These are phyloP conservation scores for Cremastobaeus sp. DNA, from an alignment of 2,888 invertebrate genomes.

Conservation along the genomic window DNA sequence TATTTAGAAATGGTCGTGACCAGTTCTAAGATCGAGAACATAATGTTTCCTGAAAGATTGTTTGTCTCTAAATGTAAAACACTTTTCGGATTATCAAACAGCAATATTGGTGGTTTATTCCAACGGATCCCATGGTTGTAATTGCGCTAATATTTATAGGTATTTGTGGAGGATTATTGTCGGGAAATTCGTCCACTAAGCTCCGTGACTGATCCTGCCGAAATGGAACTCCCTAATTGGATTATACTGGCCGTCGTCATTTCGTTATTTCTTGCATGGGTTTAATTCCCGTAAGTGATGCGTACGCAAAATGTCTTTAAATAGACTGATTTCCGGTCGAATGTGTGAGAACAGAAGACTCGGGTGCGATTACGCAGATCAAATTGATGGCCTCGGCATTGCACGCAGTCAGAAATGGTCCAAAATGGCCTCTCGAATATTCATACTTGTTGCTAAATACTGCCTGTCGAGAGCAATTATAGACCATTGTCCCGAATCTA, in stretches of 20 bases:
- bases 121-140: conserved; percentile 35
- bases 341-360: conserved; percentile 32
- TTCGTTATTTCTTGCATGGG: conserved; percentile 51
- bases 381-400: neutral
- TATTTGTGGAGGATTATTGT: conserved; percentile 51
- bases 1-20: no score
- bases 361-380: conserved; percentile 32
- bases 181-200: conserved; percentile 44
- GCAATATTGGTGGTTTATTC: no score
- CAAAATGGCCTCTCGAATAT: conserved; percentile 18
- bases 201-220: conserved; percentile 56
- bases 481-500: conserved; percentile 7
- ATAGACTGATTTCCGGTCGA: conserved; percentile 38
- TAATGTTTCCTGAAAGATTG: no score
- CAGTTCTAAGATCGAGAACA: no score
- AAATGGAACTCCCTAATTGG: conserved; percentile 57
- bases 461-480: neutral
- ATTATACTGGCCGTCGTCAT: conserved; percentile 43
- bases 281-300: conserved; percentile 38
- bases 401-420: conserved; percentile 1
- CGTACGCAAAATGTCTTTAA: conserved; percentile 30
- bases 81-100: no score
- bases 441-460: conserved; percentile 19
- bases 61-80: no score
- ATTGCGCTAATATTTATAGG: conserved; percentile 55